A percentile compares a stretch with the other conserved stretches of the same genome.
Evolutionary conservation across 2,113 vertebrate genomes (phyloP).

Genomic region (Glaucomys volans): DNA sequence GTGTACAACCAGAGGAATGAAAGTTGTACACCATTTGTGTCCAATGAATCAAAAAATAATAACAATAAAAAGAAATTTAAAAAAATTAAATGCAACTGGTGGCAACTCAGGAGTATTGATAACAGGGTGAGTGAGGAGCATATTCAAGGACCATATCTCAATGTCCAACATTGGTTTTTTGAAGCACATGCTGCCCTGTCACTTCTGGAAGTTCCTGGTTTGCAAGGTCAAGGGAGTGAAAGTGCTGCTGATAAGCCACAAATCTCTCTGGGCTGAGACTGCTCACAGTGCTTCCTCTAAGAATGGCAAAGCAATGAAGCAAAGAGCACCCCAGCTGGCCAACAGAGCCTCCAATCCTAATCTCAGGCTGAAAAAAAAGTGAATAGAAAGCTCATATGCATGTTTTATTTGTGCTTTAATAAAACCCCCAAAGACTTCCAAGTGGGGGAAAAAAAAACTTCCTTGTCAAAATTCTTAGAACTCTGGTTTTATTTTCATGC

Average conservation of each 20-base stretch:
- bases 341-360: not conserved
- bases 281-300: not conserved
- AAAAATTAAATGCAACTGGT: not conserved
- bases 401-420: not conserved
- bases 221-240: not conserved
- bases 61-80: no score
- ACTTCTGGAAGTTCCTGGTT: not conserved
- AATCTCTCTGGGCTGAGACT: not conserved
- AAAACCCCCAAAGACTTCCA: not conserved
- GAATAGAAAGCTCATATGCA: not conserved
- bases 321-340: not conserved
- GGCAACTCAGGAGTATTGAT: not conserved
- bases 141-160: not conserved
- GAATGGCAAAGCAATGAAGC: not conserved
- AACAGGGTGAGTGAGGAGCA: not conserved
- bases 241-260: not conserved
- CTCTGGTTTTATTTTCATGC: not conserved
- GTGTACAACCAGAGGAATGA: no score
- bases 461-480: not conserved
- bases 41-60: no score
- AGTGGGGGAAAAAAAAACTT: not conserved
- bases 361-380: not conserved
- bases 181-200: not conserved
- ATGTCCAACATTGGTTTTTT: not conserved
- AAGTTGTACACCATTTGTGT: no score